Evolutionary conservation across 2,113 vertebrate species (phyloP).

Genomic region (Quiscalus mexicanus): DNA sequence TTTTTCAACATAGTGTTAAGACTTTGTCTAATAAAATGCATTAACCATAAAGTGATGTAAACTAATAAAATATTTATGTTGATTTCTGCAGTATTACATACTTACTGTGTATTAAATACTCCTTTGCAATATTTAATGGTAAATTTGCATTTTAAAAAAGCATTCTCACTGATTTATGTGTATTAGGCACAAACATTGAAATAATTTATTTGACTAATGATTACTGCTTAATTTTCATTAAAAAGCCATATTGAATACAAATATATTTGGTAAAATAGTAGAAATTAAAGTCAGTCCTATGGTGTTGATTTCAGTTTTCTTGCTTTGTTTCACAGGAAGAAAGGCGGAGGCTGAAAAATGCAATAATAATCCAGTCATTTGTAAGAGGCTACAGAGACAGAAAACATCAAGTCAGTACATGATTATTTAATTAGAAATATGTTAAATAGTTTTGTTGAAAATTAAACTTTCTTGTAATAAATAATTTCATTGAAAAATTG

Average conservation of each 20-base stretch:
- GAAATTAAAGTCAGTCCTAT: background rate
- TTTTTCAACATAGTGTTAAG: background rate
- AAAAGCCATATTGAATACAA: background rate
- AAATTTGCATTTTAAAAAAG: background rate
- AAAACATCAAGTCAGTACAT: conserved; percentile 87
- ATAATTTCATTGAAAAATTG: background rate
- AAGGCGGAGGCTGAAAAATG: conserved; percentile 93
- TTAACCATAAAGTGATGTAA: background rate
- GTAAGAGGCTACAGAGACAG: conserved; percentile 92
- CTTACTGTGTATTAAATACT: background rate
- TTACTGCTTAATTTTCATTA: background rate
- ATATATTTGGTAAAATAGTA: background rate
- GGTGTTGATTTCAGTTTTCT: background rate
- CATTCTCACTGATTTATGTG: background rate
- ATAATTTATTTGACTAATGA: background rate
- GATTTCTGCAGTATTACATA: background rate
- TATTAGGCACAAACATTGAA: background rate
- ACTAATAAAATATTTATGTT: background rate
- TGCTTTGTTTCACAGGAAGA: conserved; percentile 83
- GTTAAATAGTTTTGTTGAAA: background rate
- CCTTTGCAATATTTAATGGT: background rate
- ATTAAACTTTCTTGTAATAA: background rate
- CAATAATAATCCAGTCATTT: conserved; percentile 96
- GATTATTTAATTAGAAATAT: background rate
- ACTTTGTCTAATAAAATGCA: background rate